Conservation (phyloP, 92 coral and sea anemone species). For the Hydrozoanthus gracilis region DNA sequence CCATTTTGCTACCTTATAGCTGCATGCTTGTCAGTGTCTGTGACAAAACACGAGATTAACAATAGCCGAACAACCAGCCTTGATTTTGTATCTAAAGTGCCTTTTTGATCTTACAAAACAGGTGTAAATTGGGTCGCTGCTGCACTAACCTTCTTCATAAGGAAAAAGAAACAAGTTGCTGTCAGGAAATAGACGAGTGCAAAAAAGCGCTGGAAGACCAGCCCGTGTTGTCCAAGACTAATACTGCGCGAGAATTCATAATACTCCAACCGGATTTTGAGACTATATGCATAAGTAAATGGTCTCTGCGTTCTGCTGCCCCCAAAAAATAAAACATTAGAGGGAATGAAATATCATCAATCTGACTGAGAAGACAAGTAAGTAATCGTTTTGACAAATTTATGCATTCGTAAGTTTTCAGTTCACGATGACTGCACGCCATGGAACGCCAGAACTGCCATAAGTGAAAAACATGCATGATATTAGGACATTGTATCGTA, state of each 20-base stretch:
- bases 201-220: conserved; percentile 19
- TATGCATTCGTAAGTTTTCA: too few relatives aligned
- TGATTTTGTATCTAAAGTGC: too few relatives aligned
- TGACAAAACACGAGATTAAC: too few relatives aligned
- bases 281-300: conserved; percentile 25
- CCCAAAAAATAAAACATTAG: conserved; percentile 17
- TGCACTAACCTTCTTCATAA: not conserved
- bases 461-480: too few relatives aligned
- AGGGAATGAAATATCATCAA: not conserved
- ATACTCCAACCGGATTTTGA: conserved; percentile 40
- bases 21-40: not conserved
- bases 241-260: conserved; percentile 11
- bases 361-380: conserved; percentile 12
- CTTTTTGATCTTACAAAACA: too few relatives aligned
- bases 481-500: too few relatives aligned
- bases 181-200: conserved; percentile 36
- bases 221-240: conserved; percentile 14
- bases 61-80: not conserved
- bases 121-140: conserved; percentile 3
- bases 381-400: not conserved
- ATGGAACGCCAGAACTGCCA: too few relatives aligned
- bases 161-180: conserved; percentile 1
- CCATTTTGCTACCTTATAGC: not conserved
- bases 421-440: too few relatives aligned
- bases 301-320: conserved; percentile 44